Percentiles rank a stretch among this genome's conserved stretches.
Conservation (phyloP, 2,888 invertebrate genomes). For the Eremobia ochroleuca region DNA sequence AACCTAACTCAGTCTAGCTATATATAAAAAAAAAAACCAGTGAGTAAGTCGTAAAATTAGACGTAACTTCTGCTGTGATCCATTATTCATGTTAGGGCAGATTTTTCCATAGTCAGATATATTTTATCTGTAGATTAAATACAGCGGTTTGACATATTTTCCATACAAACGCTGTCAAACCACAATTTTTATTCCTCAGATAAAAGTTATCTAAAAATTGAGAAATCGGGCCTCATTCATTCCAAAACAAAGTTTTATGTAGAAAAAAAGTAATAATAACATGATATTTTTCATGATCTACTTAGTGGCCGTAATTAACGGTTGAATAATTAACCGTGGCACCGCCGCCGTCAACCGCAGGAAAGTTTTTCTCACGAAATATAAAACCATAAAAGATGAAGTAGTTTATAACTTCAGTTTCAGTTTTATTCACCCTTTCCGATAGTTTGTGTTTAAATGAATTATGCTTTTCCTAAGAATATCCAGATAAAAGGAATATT, state of each 20-base stretch:
- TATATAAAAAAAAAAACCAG: too few species aligned
- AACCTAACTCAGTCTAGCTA: too few species aligned
- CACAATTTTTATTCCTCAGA: too few species aligned
- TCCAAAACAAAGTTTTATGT: neutral
- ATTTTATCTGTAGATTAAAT: too few species aligned
- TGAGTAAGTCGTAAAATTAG: too few species aligned
- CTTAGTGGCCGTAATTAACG: conserved; percentile 23
- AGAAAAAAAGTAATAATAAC: neutral
- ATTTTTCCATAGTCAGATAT: too few species aligned
- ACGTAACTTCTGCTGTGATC: too few species aligned
- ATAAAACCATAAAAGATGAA: conserved; percentile 14
- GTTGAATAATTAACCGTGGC: conserved; percentile 9
- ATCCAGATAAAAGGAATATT: neutral
- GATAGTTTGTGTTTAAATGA: conserved; percentile 21
- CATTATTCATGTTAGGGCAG: too few species aligned
- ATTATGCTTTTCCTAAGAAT: conserved; percentile 3
- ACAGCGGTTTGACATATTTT: too few species aligned
- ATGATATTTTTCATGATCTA: neutral
- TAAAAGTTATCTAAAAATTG: too few species aligned
- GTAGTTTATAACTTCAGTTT: conserved; percentile 1
- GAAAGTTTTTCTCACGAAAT: conserved; percentile 17
- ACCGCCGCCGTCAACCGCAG: neutral
- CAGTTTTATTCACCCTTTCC: conserved; percentile 1
- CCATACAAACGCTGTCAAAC: too few species aligned
- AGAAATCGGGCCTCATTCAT: neutral